Percentiles rank a stretch among this genome's conserved stretches.
Evolutionary conservation across 2,888 invertebrate genomes (phyloP).

Genomic region (Rhodophaea formosa): DNA sequence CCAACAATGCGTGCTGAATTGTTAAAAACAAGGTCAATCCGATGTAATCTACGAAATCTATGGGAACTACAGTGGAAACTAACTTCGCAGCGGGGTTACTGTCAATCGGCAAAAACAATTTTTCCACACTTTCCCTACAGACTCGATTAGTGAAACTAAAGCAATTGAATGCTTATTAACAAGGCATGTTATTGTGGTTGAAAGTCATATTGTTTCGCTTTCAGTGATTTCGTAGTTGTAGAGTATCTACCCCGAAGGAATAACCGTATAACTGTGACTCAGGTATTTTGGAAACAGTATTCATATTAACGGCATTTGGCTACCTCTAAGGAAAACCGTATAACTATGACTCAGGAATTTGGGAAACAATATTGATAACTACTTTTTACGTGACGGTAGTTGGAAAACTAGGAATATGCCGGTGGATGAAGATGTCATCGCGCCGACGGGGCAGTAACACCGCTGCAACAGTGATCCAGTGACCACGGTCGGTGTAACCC

Average conservation of each 20-base stretch:
- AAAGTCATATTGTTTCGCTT: conserved; percentile 15
- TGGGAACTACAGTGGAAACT: conserved; percentile 5
- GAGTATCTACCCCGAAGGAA: not conserved
- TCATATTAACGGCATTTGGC: too few relatives aligned
- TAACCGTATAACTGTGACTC: too few relatives aligned
- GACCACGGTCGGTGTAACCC: too few relatives aligned
- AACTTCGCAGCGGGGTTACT: conserved; percentile 24
- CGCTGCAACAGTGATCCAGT: too few relatives aligned
- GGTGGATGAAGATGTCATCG: too few relatives aligned
- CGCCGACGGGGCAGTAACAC: too few relatives aligned
- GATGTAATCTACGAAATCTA: conserved; percentile 7
- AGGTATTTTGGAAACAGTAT: too few relatives aligned
- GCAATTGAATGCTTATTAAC: conserved; percentile 17
- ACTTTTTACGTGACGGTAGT: too few relatives aligned
- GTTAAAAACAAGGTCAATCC: conserved; percentile 2
- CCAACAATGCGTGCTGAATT: not conserved
- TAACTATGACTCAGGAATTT: too few relatives aligned
- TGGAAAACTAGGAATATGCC: too few relatives aligned
- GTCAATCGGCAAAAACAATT: conserved; percentile 33
- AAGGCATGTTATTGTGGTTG: not conserved
- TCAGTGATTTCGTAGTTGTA: not conserved
- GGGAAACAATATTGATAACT: too few relatives aligned
- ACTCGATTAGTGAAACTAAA: conserved; percentile 34
- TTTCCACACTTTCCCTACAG: conserved; percentile 41
- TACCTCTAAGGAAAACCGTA: too few relatives aligned